A percentile compares a stretch with the other conserved stretches of the same genome.
These are phyloP conservation scores for Morpho achilles DNA, from an alignment of 2,888 invertebrate species.

Conservation along the genomic window DNA sequence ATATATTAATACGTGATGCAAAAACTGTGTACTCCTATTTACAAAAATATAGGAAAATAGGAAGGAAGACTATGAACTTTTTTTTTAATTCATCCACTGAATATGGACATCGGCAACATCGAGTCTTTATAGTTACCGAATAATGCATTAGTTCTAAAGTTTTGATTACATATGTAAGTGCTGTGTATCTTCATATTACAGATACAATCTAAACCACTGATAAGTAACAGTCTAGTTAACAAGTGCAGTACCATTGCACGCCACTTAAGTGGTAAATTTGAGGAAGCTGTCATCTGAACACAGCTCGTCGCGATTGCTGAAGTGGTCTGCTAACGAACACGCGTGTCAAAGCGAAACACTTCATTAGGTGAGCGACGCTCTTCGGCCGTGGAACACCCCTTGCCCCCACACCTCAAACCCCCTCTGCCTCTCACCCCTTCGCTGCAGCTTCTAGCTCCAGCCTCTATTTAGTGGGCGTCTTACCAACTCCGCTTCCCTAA, in stretches of 20 bases:
- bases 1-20: too few relatives aligned
- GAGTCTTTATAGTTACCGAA: too few relatives aligned
- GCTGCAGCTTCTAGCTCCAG: constrained; percentile 34
- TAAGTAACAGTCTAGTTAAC: constrained; percentile 58
- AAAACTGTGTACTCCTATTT: too few relatives aligned
- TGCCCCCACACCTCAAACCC: constrained; percentile 33
- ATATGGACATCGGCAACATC: too few relatives aligned
- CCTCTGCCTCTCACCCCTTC: constrained; percentile 29
- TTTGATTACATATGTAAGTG: too few relatives aligned
- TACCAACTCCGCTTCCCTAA: constrained; percentile 69
- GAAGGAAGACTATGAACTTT: too few relatives aligned
- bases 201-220: constrained; percentile 33
- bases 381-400: constrained; percentile 36
- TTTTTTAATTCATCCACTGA: too few relatives aligned
- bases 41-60: too few relatives aligned
- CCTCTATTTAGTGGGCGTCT: constrained; percentile 69
- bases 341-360: constrained; percentile 78
- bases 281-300: constrained; percentile 73
- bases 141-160: too few relatives aligned
- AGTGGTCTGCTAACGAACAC: constrained; percentile 78
- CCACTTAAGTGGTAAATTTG: constrained; percentile 74
- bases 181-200: constrained; percentile 2
- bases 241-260: constrained; percentile 61
- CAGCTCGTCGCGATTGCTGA: constrained; percentile 59
- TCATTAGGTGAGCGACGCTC: constrained; percentile 74